These are phyloP conservation scores for Bujurquina vittata DNA, from an alignment of 2,113 vertebrate genomes.

Conservation along the genomic window DNA sequence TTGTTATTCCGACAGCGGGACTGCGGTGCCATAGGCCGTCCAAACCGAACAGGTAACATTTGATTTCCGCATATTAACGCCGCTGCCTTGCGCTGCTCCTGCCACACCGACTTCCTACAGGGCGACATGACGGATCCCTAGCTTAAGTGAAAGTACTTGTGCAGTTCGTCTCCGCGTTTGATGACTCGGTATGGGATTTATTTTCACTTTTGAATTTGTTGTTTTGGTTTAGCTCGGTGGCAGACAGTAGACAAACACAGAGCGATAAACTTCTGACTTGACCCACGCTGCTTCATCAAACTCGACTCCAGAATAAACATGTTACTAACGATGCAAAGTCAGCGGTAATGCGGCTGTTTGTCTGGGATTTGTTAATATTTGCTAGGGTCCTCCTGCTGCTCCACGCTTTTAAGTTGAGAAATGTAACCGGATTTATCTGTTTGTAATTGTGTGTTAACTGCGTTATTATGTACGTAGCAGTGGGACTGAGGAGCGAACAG, in stretches of 20 bases:
- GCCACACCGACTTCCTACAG: slow-evolving; percentile 24
- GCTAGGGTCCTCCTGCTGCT: not conserved
- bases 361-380: not conserved
- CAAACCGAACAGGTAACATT: slow-evolving; percentile 60
- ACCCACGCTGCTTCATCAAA: not conserved
- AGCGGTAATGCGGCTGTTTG: not conserved
- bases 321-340: not conserved
- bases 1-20: not conserved
- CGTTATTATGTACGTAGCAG: not conserved
- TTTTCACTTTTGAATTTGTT: slow-evolving; percentile 69
- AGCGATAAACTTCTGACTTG: slow-evolving; percentile 1
- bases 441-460: not conserved
- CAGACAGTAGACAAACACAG: not conserved
- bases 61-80: slow-evolving; percentile 65
- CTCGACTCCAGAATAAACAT: not conserved
- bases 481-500: not conserved
- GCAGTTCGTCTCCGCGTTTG: slow-evolving; percentile 22
- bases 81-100: not conserved
- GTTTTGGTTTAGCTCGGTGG: slow-evolving; percentile 9
- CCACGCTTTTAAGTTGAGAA: not conserved
- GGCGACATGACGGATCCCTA: slow-evolving; percentile 48
- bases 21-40: slow-evolving; percentile 34
- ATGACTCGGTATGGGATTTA: slow-evolving; percentile 23
- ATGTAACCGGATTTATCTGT: not conserved
- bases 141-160: slow-evolving; percentile 65